Evolutionary conservation across 1,140 invertebrate species (phyloP).

Genomic region (Mactra quadrangularis): DNA sequence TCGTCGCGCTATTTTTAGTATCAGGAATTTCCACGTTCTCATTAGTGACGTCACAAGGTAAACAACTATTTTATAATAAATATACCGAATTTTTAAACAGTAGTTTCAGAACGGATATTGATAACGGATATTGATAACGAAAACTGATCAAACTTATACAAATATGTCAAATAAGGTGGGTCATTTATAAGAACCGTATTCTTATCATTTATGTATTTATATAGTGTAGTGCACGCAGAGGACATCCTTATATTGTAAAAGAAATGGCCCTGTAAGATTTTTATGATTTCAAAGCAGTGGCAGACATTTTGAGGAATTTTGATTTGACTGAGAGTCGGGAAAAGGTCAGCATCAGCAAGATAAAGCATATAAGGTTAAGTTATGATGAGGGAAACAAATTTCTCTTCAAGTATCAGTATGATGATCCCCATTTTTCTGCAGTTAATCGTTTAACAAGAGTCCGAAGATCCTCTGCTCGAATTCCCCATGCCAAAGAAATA

Average conservation of each 20-base stretch:
- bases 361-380: neutral
- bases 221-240: too few species aligned
- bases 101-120: too few species aligned
- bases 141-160: too few species aligned
- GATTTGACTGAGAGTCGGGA: neutral
- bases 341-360: neutral
- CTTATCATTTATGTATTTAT: too few species aligned
- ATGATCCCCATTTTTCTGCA: neutral
- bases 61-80: too few species aligned
- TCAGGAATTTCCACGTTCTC: too few species aligned
- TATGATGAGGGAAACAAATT: neutral
- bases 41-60: too few species aligned
- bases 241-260: constrained; percentile 4
- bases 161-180: too few species aligned
- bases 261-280: constrained; percentile 24
- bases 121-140: too few species aligned
- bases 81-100: too few species aligned
- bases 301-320: constrained; percentile 21
- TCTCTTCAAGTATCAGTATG: constrained; percentile 1
- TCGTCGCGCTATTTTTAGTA: too few species aligned
- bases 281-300: constrained; percentile 18
- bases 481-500: constrained; percentile 8
- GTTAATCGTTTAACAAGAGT: neutral
- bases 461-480: neutral
- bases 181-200: too few species aligned